Percentiles rank a stretch among this genome's conserved stretches.
These are phyloP conservation scores for Portunus trituberculatus DNA, from an alignment of 1,140 invertebrate species.

Conservation along the genomic window DNA sequence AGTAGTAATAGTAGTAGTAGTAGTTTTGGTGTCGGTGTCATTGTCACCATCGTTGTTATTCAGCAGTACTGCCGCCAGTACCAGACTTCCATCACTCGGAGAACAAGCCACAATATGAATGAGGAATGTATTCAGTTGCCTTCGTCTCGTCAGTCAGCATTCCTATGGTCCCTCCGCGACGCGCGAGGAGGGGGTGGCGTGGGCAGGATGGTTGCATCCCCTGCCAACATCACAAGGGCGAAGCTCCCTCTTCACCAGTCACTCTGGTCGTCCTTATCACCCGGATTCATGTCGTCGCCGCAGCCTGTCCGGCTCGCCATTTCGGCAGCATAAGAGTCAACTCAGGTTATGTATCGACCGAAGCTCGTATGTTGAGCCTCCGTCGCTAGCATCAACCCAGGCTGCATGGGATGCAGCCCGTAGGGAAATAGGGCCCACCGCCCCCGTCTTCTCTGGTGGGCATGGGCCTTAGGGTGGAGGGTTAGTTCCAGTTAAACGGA, in stretches of 20 bases:
- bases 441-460: not conserved
- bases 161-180: not conserved
- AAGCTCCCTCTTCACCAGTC: not conserved
- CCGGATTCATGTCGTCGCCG: not conserved
- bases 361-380: not conserved
- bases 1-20: no score
- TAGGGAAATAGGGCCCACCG: not conserved
- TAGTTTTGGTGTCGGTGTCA: not conserved
- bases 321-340: constrained; percentile 9
- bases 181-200: not conserved
- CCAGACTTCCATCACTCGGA: not conserved
- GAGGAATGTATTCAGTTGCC: constrained; percentile 26
- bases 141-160: not conserved
- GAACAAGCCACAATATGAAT: constrained; percentile 7
- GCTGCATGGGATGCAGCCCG: not conserved
- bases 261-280: not conserved
- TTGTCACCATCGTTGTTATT: not conserved
- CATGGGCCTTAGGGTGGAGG: not conserved
- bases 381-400: not conserved
- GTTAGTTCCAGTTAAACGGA: constrained; percentile 3
- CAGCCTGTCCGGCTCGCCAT: not conserved
- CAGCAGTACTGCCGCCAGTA: not conserved
- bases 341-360: not conserved
- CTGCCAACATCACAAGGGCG: not conserved
- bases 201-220: not conserved